These are phyloP conservation scores for Oreocharis arfaki DNA, from an alignment of 2,113 vertebrate species.

Conservation along the genomic window DNA sequence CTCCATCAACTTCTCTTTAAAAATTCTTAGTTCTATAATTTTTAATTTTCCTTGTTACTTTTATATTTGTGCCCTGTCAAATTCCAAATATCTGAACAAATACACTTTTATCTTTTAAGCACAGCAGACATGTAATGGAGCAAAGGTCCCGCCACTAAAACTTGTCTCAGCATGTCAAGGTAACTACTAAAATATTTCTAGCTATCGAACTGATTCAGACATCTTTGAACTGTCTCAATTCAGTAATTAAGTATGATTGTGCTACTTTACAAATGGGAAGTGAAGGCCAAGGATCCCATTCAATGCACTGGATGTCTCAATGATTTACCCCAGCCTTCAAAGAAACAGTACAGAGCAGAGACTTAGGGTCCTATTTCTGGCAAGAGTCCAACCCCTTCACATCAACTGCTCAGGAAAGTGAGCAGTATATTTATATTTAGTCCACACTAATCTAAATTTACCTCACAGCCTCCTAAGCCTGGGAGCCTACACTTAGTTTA, in stretches of 20 bases:
- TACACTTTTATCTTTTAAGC: neutral
- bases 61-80: neutral
- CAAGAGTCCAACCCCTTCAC: neutral
- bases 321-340: neutral
- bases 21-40: neutral
- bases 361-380: neutral
- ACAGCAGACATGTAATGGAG: neutral
- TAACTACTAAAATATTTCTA: neutral
- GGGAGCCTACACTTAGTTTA: neutral
- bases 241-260: neutral
- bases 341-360: neutral
- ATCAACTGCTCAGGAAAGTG: neutral
- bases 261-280: neutral
- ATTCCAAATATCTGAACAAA: neutral
- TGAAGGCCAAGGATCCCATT: neutral
- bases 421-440: slow-evolving; percentile 23
- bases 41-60: neutral
- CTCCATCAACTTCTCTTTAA: neutral
- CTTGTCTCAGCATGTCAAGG: neutral
- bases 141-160: neutral
- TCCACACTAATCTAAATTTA: neutral
- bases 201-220: neutral
- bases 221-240: neutral
- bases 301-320: neutral
- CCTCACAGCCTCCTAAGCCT: neutral